Evolutionary conservation across 2,888 invertebrate species (phyloP).

Genomic region (Corythucha ciliata): DNA sequence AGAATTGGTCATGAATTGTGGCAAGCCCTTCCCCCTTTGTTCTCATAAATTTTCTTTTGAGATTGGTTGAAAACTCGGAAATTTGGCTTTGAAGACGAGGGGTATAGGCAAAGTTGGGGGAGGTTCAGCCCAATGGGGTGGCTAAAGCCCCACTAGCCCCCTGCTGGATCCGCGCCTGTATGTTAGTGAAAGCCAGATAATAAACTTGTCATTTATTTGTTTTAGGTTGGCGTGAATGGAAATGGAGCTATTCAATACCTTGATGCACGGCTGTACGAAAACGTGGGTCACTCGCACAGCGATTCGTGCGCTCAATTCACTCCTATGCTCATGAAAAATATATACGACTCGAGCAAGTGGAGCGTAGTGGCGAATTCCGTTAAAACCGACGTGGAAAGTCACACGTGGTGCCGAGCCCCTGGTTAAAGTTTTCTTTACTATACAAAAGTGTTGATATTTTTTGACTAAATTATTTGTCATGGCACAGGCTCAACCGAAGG

Average conservation of each 20-base stretch:
- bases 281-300: slow-evolving; percentile 43
- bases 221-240: slow-evolving; percentile 46
- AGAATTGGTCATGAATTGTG: too few relatives aligned
- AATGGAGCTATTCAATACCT: slow-evolving; percentile 59
- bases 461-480: neutral
- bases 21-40: too few relatives aligned
- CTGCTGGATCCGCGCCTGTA: too few relatives aligned
- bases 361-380: slow-evolving; percentile 42
- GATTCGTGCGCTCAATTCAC: slow-evolving; percentile 22
- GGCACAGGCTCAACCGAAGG: slow-evolving; percentile 53
- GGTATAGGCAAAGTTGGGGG: too few relatives aligned
- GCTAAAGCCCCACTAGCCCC: too few relatives aligned
- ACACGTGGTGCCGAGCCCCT: slow-evolving; percentile 63
- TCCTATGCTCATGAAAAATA: slow-evolving; percentile 37
- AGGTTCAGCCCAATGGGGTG: too few relatives aligned
- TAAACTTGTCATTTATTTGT: neutral
- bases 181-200: too few relatives aligned
- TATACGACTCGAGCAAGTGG: slow-evolving; percentile 57
- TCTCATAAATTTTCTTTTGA: too few relatives aligned
- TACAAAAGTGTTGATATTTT: neutral
- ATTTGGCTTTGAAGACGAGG: too few relatives aligned
- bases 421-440: slow-evolving; percentile 43
- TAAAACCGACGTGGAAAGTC: slow-evolving; percentile 55
- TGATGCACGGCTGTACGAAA: slow-evolving; percentile 45
- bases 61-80: too few relatives aligned